Conservation (phyloP, 2,113 vertebrate species). For the Tragelaphus scriptus region DNA sequence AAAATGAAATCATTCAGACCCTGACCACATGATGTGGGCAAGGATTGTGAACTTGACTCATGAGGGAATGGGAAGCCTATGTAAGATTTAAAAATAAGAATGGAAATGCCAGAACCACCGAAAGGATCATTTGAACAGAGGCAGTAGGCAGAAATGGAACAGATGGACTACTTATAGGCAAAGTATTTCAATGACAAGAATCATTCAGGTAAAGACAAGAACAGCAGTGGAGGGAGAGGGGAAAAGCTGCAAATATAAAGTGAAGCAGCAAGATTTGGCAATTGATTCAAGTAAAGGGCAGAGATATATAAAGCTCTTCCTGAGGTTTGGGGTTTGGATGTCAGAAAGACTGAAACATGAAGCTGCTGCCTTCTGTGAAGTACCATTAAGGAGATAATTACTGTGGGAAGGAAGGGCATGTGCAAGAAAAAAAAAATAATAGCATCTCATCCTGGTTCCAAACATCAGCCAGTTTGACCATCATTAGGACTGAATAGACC, state of each 20-base stretch:
- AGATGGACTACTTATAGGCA: background rate
- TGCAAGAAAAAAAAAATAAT: background rate
- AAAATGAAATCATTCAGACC: background rate
- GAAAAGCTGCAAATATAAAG: slow-evolving; percentile 31
- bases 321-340: background rate
- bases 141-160: background rate
- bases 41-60: background rate
- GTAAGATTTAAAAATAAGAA: background rate
- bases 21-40: background rate
- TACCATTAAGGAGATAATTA: slow-evolving; percentile 16
- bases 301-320: background rate
- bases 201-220: background rate
- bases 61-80: background rate
- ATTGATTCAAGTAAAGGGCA: background rate
- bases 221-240: background rate
- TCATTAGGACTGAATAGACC: background rate
- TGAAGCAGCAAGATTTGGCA: background rate
- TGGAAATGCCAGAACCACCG: background rate
- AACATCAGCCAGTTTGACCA: background rate
- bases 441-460: background rate
- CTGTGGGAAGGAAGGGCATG: background rate
- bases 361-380: background rate
- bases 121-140: background rate
- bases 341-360: background rate
- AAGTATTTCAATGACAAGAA: background rate